Conservation (phyloP, 2,113 vertebrate genomes). For the Merops nubicus region DNA sequence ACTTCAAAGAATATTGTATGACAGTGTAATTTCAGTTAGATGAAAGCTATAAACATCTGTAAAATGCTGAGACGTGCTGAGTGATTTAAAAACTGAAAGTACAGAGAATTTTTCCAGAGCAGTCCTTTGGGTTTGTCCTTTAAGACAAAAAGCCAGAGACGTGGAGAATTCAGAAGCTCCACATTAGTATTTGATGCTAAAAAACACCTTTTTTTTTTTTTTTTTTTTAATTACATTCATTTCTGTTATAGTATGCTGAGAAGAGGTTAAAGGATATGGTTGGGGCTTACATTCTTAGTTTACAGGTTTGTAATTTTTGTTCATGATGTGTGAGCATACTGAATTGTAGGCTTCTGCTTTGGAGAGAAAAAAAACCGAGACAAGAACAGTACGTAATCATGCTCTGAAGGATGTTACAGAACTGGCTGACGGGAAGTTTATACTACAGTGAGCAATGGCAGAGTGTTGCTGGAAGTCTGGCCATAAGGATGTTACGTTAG, state of each 20-base stretch:
- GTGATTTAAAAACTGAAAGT: neutral
- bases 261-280: neutral
- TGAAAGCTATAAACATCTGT: neutral
- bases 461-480: neutral
- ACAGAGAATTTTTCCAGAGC: neutral
- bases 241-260: neutral
- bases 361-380: neutral
- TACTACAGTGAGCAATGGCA: neutral
- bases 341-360: neutral
- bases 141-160: neutral
- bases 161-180: neutral
- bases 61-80: neutral
- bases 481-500: neutral
- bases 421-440: neutral
- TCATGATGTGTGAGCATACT: neutral
- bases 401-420: neutral
- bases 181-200: neutral
- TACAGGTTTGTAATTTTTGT: neutral
- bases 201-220: neutral
- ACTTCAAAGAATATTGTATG: neutral
- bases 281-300: neutral
- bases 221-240: neutral
- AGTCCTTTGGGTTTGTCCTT: neutral
- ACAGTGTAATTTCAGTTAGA: neutral
- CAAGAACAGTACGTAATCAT: accelerated